Evolutionary conservation across 1,140 invertebrate genomes (phyloP).

Genomic region (Listronotus oregonensis): DNA sequence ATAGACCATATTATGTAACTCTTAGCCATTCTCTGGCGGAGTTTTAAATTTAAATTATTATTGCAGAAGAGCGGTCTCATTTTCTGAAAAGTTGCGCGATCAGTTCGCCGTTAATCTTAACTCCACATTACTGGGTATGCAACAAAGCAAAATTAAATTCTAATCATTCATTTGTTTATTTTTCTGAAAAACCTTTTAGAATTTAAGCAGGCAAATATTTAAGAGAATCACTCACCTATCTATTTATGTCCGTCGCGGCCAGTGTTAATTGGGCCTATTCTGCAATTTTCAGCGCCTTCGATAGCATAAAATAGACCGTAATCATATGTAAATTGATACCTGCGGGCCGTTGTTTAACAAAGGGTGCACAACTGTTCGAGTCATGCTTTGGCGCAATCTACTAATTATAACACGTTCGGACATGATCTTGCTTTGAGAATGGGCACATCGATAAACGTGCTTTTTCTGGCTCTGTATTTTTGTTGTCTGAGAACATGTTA

Average conservation of each 20-base stretch:
- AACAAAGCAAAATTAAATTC: too few species aligned
- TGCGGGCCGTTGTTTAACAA: constrained; percentile 24
- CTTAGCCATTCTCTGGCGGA: too few species aligned
- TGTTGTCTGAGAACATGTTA: too few species aligned
- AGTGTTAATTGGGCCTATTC: constrained; percentile 36
- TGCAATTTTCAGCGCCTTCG: constrained; percentile 35
- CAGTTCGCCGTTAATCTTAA: too few species aligned
- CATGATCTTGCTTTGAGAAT: constrained; percentile 14
- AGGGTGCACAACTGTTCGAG: constrained; percentile 17
- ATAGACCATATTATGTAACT: too few species aligned
- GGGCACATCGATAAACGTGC: constrained; percentile 1
- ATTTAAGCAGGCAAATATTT: too few species aligned
- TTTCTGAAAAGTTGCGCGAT: too few species aligned
- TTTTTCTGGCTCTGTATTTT: background rate
- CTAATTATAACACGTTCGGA: constrained; percentile 28
- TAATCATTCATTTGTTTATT: too few species aligned
- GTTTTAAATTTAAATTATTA: too few species aligned
- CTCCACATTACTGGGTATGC: too few species aligned
- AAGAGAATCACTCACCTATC: background rate
- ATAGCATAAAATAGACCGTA: constrained; percentile 28
- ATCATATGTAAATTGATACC: constrained; percentile 35
- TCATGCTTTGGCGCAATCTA: constrained; percentile 19
- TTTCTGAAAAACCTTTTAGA: too few species aligned
- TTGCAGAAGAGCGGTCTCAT: too few species aligned
- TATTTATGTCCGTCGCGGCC: constrained; percentile 26